phyloP scores from a whole-genome alignment of 2,113 vertebrate species.

The Strix aluco region DNA sequence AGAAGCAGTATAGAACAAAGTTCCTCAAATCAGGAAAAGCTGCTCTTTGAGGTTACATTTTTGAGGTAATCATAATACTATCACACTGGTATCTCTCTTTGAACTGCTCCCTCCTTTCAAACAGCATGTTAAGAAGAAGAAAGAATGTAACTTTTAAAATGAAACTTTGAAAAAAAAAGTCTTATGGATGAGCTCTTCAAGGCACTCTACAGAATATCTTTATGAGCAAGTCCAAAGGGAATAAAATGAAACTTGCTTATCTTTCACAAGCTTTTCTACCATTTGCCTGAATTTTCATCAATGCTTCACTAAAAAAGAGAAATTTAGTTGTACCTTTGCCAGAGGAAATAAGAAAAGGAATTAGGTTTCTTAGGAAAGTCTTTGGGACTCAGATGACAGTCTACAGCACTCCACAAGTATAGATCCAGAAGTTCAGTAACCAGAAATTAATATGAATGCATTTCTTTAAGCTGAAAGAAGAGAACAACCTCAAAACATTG shows the following conservation, averaged over 20 bases:
- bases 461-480: background rate
- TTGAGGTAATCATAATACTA: background rate
- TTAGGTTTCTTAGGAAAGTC: background rate
- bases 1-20: background rate
- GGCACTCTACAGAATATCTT: background rate
- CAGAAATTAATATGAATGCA: background rate
- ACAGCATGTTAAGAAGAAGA: background rate
- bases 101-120: background rate
- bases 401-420: background rate
- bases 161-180: background rate
- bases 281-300: background rate
- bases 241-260: background rate
- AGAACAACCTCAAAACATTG: background rate
- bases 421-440: background rate
- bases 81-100: background rate
- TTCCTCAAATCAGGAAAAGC: background rate
- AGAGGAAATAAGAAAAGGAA: slow-evolving; percentile 16
- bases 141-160: background rate
- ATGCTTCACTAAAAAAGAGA: background rate
- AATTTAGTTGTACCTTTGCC: slow-evolving; percentile 30
- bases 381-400: background rate
- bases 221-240: background rate
- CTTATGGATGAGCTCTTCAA: background rate
- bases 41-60: background rate
- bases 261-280: slow-evolving; percentile 6